phyloP scores from a whole-genome alignment of 1,140 invertebrate species.

The Druon quercuslanigerum region DNA sequence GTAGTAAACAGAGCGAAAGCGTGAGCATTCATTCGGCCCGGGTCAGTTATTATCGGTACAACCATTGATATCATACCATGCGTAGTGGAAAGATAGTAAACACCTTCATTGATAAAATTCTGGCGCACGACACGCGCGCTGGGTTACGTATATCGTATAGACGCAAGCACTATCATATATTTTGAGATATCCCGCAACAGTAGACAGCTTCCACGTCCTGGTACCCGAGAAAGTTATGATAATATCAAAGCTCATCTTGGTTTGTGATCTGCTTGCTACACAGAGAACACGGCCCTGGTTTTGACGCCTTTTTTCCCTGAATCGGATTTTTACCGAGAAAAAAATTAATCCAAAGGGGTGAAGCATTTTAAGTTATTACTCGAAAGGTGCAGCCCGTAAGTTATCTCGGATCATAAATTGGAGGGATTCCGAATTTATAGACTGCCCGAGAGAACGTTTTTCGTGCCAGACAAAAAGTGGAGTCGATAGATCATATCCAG shows the following conservation, averaged over 20 bases:
- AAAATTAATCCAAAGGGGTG: neutral
- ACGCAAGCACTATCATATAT: constrained; percentile 3
- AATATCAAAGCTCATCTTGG: neutral
- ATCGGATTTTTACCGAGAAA: no score
- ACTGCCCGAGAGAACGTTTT: no score
- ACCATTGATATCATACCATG: constrained; percentile 18
- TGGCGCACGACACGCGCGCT: constrained; percentile 33
- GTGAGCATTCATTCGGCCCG: constrained; percentile 22
- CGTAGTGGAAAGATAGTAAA: constrained; percentile 54
- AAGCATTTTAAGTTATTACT: constrained; percentile 15
- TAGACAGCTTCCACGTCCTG: neutral
- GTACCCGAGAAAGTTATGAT: neutral
- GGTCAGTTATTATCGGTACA: constrained; percentile 45
- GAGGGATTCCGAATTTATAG: neutral
- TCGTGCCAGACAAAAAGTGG: no score
- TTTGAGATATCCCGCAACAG: neutral
- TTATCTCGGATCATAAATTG: constrained; percentile 27
- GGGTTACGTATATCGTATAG: constrained; percentile 1
- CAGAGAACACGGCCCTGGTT: no score
- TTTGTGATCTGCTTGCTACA: no score
- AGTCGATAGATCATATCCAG: no score
- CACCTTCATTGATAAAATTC: constrained; percentile 54
- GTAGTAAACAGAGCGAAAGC: constrained; percentile 26
- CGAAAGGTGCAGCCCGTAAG: constrained; percentile 6
- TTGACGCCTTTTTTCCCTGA: no score